A percentile compares a stretch with the other conserved stretches of the same genome.
Evolutionary conservation across 2,888 invertebrate genomes (phyloP).

Genomic region (Nephrotoma guestfalica): DNA sequence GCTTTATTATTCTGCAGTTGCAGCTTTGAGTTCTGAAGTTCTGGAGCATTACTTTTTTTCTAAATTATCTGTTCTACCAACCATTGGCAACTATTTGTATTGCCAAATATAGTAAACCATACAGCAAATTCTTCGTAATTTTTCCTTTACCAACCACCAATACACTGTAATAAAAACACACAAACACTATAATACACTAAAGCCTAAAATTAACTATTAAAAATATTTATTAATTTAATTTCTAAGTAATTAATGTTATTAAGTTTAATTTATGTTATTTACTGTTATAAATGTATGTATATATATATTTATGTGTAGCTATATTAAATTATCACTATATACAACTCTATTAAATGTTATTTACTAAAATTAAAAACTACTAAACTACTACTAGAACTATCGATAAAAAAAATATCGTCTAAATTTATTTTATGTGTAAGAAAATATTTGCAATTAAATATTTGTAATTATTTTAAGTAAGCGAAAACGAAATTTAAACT

Average conservation of each 20-base stretch:
- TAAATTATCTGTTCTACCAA: no score
- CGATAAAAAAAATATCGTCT: not conserved
- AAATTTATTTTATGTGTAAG: not conserved
- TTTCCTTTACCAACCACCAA: no score
- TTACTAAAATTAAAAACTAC: not conserved
- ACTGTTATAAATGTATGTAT: not conserved
- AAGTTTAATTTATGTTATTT: not conserved
- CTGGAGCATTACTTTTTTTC: no score
- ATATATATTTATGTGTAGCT: not conserved
- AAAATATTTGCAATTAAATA: not conserved
- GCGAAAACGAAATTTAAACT: not conserved
- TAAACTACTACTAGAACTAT: not conserved
- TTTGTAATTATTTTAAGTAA: not conserved
- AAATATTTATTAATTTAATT: not conserved
- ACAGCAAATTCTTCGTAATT: no score
- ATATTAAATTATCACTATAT: not conserved
- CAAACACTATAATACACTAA: not conserved
- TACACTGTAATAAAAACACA: not conserved
- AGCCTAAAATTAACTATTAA: not conserved
- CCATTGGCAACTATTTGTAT: no score
- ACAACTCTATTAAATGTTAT: not conserved
- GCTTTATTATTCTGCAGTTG: no score
- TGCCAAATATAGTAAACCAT: no score
- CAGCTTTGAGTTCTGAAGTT: no score
- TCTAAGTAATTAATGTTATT: not conserved